Conservation (phyloP, 1,140 invertebrate species). For the Heterodera carotae region DNA sequence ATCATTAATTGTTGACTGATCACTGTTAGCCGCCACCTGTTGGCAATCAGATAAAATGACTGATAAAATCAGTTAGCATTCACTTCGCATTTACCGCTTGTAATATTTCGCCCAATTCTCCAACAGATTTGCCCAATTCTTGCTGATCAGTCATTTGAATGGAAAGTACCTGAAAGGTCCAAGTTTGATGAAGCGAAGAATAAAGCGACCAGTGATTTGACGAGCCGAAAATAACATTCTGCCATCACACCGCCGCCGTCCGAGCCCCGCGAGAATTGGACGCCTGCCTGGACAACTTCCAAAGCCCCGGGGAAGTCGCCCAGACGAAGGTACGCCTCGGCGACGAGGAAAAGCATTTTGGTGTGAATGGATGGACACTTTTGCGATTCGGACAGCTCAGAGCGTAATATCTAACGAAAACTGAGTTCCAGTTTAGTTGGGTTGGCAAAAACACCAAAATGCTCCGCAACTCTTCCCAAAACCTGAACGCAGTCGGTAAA, state of each 20-base stretch:
- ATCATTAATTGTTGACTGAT: constrained; percentile 44
- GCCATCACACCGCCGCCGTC: constrained; percentile 36
- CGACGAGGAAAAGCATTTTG: constrained; percentile 47
- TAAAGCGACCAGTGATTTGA: constrained; percentile 45
- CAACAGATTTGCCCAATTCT: constrained; percentile 46
- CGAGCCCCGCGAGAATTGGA: constrained; percentile 37
- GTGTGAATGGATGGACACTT: constrained; percentile 38
- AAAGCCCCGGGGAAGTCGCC: constrained; percentile 43
- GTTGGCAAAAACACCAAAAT: too few species aligned
- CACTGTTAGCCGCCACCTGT: constrained; percentile 24
- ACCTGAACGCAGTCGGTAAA: constrained; percentile 30
- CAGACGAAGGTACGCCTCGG: constrained; percentile 42
- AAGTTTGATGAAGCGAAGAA: background rate
- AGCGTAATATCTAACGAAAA: constrained; percentile 24
- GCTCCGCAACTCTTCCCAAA: too few species aligned
- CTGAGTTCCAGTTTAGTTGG: too few species aligned
- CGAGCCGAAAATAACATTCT: constrained; percentile 50
- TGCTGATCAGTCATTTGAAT: constrained; percentile 52
- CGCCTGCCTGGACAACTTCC: constrained; percentile 47
- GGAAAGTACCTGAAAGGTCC: constrained; percentile 40
- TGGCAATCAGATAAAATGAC: background rate
- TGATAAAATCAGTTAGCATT: background rate
- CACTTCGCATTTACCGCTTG: constrained; percentile 21
- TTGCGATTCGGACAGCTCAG: constrained; percentile 35
- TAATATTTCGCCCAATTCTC: constrained; percentile 48